Evolutionary conservation across 2,888 invertebrate species (phyloP).

Genomic region (Rhamphomyia laevipes): DNA sequence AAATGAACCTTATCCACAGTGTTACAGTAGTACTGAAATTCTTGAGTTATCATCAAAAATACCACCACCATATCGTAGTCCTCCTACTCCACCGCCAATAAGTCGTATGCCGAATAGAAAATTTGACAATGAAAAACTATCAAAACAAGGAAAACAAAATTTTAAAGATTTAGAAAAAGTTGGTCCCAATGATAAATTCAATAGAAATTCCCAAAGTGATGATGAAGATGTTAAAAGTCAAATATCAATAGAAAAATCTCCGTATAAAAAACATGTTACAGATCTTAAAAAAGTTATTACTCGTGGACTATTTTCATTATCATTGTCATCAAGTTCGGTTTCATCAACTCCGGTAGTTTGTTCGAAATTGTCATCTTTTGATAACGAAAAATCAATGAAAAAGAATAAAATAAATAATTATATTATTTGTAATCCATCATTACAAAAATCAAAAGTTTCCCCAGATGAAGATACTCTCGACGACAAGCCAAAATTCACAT

Average conservation of each 20-base stretch:
- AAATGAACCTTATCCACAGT: too few relatives aligned
- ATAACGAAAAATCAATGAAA: not conserved
- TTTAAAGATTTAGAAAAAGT: not conserved
- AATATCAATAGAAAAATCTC: not conserved
- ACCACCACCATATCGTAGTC: not conserved
- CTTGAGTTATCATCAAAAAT: not conserved
- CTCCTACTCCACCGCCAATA: not conserved
- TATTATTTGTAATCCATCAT: not conserved
- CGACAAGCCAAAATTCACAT: slow-evolving; percentile 12
- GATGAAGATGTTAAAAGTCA: not conserved
- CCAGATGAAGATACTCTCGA: not conserved
- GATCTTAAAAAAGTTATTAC: not conserved
- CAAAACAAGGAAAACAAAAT: not conserved
- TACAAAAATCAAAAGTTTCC: not conserved
- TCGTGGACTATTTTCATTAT: not conserved
- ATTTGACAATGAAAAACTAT: not conserved
- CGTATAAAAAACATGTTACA: not conserved
- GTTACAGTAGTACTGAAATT: too few relatives aligned
- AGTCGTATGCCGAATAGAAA: not conserved
- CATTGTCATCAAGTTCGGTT: not conserved
- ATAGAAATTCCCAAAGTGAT: too few relatives aligned
- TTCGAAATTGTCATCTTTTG: not conserved
- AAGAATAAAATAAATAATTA: not conserved
- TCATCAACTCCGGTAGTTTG: not conserved
- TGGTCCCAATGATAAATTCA: not conserved